phyloP scores from a whole-genome alignment of 2,797 vertebrate genomes.

The Chloroceryle inda region DNA sequence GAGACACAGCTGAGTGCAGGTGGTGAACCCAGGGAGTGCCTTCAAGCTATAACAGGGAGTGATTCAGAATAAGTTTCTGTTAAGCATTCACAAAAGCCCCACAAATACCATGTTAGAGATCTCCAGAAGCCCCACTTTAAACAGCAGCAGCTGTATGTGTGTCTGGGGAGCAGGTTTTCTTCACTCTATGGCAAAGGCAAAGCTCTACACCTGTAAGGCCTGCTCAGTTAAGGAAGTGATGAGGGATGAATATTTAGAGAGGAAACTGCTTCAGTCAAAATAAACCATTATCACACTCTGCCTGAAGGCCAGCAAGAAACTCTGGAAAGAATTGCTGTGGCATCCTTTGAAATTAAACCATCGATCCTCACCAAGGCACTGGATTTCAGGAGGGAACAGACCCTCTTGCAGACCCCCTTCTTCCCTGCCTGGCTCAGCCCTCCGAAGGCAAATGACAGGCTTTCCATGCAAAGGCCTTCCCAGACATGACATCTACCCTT shows the following conservation, averaged over 20 bases:
- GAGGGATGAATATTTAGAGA: not conserved
- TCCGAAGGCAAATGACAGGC: not conserved
- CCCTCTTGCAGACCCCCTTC: not conserved
- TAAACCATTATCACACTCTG: not conserved
- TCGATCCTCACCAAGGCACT: not conserved
- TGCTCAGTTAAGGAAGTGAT: not conserved
- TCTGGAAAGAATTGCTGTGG: not conserved
- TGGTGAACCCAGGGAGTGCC: not conserved
- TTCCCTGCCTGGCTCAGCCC: not conserved
- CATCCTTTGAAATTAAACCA: not conserved
- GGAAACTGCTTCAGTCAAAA: not conserved
- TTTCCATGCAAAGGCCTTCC: not conserved
- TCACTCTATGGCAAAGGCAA: not conserved
- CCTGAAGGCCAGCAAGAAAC: not conserved
- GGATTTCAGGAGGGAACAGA: not conserved
- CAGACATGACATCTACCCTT: not conserved
- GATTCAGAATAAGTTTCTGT: not conserved
- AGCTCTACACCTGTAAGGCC: not conserved
- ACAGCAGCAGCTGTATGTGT: not conserved
- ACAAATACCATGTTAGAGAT: not conserved
- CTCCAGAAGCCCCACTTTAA: not conserved
- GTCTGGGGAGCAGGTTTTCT: not conserved
- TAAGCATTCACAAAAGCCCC: not conserved
- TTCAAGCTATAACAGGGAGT: not conserved
- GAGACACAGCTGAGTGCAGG: not conserved